Conservation (phyloP, 2,797 vertebrate species). For the Gallinago nigripennis region DNA sequence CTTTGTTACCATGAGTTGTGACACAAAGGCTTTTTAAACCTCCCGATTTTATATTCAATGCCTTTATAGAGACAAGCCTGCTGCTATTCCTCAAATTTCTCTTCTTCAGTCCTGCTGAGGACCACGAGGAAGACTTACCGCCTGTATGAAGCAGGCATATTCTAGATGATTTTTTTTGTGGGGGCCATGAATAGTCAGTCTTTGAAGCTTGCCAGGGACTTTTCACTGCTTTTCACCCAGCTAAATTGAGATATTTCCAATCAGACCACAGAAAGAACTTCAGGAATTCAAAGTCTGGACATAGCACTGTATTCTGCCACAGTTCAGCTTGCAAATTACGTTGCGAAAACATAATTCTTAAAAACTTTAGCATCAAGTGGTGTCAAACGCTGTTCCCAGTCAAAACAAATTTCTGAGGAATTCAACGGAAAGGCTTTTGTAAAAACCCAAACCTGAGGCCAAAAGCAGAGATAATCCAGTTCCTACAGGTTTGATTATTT, state of each 20-base stretch:
- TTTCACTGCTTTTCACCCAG: background rate
- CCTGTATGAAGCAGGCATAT: background rate
- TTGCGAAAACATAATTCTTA: background rate
- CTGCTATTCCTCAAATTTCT: background rate
- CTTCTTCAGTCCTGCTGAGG: background rate
- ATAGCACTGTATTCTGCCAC: background rate
- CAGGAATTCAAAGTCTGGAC: background rate
- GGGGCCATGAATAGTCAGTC: background rate
- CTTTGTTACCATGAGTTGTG: background rate
- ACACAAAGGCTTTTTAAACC: background rate
- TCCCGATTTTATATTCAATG: background rate
- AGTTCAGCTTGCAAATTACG: background rate
- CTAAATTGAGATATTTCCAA: background rate
- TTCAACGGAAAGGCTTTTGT: background rate
- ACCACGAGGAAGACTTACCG: background rate
- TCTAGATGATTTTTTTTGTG: background rate
- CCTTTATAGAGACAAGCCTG: background rate
- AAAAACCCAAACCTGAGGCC: background rate
- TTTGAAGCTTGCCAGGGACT: background rate
- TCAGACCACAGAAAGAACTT: background rate
- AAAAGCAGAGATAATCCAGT: background rate
- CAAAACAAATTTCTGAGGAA: background rate
- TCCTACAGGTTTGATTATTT: background rate
- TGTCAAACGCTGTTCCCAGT: background rate
- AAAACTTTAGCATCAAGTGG: background rate